Evolutionary conservation across 2,888 invertebrate genomes (phyloP).

Genomic region (Halictus ligatus): DNA sequence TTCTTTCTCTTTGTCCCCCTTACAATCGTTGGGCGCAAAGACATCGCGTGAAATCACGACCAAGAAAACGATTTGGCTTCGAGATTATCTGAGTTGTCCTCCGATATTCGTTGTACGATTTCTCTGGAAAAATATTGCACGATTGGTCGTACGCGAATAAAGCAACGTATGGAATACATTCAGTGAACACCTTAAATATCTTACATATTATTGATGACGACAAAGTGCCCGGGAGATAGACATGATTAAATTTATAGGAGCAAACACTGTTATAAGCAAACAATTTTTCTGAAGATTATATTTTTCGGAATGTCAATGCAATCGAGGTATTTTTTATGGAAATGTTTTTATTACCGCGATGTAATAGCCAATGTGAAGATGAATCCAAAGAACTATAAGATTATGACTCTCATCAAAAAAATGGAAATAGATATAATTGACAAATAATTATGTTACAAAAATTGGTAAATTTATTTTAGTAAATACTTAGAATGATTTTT

Average conservation of each 20-base stretch:
- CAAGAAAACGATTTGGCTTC: neutral
- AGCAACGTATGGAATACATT: neutral
- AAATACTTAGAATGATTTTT: neutral
- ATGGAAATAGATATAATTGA: neutral
- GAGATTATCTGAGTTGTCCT: neutral
- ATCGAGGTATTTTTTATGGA: neutral
- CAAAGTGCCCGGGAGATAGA: neutral
- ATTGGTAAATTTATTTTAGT: neutral
- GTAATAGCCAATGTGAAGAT: neutral
- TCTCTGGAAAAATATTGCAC: neutral
- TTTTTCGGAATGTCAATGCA: neutral
- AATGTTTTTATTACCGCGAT: neutral
- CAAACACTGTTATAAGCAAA: neutral
- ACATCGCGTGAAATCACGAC: slow-evolving; percentile 18
- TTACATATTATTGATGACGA: neutral
- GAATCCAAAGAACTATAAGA: neutral
- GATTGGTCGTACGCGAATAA: neutral
- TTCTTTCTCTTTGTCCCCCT: neutral
- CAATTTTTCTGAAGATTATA: neutral
- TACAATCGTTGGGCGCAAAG: neutral
- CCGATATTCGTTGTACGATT: neutral
- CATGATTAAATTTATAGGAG: neutral
- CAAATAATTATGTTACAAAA: neutral
- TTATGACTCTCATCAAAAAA: neutral
- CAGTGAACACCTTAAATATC: neutral